These are phyloP conservation scores for Paracentrotus lividus DNA, from an alignment of 53 echinoderm and acorn worm genomes.

Conservation along the genomic window DNA sequence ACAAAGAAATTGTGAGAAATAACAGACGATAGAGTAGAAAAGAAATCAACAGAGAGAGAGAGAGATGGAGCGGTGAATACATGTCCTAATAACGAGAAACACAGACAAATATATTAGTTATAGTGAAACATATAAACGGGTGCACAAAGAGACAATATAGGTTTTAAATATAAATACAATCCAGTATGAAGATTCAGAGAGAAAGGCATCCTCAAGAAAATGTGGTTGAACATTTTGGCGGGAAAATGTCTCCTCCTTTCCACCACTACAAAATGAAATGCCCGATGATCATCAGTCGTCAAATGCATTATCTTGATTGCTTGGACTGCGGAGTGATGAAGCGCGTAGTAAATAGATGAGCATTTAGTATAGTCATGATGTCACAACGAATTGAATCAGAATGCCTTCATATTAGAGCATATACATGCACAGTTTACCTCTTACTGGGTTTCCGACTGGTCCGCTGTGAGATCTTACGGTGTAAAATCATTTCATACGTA, in stretches of 20 bases:
- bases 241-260: not conserved
- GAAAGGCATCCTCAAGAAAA: not conserved
- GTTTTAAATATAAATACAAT: not conserved
- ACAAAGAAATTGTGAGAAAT: too few species aligned
- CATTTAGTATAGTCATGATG: constrained; percentile 21
- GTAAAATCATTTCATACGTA: too few species aligned
- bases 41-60: too few species aligned
- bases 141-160: too few species aligned
- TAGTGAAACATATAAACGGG: not conserved
- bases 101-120: too few species aligned
- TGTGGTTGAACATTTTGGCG: not conserved
- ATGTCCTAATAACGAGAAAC: not conserved
- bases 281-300: not conserved
- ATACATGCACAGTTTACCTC: too few species aligned
- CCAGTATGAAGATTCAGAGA: not conserved
- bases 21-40: too few species aligned
- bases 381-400: not conserved
- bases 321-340: not conserved
- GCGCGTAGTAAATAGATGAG: constrained; percentile 7
- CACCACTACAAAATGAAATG: not conserved
- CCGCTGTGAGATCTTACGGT: too few species aligned
- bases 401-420: not conserved
- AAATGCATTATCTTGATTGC: constrained; percentile 36
- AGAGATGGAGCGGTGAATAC: too few species aligned
- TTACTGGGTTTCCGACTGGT: too few species aligned